Conservation (phyloP, 2,113 vertebrate genomes). For the Platycercus adscitus region DNA sequence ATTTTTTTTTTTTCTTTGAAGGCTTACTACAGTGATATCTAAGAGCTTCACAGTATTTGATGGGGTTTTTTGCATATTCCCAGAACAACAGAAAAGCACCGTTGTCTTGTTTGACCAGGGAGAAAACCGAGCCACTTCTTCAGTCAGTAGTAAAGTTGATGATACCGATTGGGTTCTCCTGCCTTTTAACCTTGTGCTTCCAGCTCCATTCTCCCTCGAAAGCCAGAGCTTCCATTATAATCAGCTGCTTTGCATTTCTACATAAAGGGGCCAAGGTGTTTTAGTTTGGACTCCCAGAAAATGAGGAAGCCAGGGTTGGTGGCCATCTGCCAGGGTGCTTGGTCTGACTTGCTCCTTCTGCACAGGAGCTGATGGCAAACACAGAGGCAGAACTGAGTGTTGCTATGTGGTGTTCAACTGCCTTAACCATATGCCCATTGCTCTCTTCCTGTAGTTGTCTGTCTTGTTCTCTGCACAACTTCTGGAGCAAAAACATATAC, state of each 20-base stretch:
- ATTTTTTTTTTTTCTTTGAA: neutral
- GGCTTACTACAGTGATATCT: neutral
- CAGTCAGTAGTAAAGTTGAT: neutral
- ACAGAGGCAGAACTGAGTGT: slow-evolving; percentile 23
- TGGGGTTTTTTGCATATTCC: neutral
- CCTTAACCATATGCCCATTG: slow-evolving; percentile 50
- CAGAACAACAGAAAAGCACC: neutral
- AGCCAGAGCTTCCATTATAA: neutral
- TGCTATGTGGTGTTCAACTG: slow-evolving; percentile 53
- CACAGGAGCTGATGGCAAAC: neutral
- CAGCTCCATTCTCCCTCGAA: neutral
- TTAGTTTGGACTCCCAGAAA: neutral
- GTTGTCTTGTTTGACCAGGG: neutral
- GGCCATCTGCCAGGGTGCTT: slow-evolving; percentile 7
- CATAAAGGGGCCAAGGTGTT: neutral
- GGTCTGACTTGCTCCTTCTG: neutral
- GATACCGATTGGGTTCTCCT: neutral
- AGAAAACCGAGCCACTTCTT: neutral
- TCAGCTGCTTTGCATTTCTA: neutral
- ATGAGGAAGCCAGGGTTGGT: slow-evolving; percentile 9
- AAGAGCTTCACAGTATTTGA: neutral
- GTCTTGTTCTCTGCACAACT: neutral
- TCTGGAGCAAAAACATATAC: neutral
- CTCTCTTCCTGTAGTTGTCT: slow-evolving; percentile 57
- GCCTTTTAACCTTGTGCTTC: neutral